These are phyloP conservation scores for Melanchra persicariae DNA, from an alignment of 2,888 invertebrate species.

Conservation along the genomic window DNA sequence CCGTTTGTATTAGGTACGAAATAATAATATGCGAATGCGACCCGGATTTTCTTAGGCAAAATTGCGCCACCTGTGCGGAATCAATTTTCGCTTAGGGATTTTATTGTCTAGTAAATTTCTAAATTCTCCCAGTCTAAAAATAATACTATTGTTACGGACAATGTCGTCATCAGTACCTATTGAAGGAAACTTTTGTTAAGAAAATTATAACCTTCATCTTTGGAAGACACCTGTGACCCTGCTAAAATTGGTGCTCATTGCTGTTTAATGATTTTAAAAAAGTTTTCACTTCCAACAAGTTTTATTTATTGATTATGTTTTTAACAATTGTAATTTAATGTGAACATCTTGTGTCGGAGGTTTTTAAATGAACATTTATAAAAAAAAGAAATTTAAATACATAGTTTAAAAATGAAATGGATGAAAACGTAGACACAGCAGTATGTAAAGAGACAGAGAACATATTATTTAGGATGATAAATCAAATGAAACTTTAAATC, in stretches of 20 bases:
- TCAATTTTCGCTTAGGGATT: conserved; percentile 11
- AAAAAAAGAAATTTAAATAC: no score
- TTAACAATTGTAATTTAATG: no score
- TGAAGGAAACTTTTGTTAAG: background rate
- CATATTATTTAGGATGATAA: no score
- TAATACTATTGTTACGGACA: conserved; percentile 8
- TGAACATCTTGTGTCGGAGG: no score
- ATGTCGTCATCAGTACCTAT: background rate
- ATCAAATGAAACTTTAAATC: no score
- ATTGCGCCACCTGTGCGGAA: conserved; percentile 14
- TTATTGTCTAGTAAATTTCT: conserved; percentile 3
- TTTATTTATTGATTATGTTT: no score
- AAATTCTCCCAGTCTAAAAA: background rate
- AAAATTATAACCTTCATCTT: background rate
- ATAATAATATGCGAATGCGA: conserved; percentile 7
- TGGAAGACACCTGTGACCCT: background rate
- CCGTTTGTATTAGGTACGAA: conserved; percentile 1
- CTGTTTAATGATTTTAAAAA: background rate
- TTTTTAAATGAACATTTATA: no score
- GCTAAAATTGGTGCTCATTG: background rate
- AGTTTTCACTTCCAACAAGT: background rate
- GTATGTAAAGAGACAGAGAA: no score
- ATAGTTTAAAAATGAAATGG: no score
- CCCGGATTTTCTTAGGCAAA: conserved; percentile 13
- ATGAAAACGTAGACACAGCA: no score